Base-by-base conservation (phyloP, 1,140 invertebrate species). In the Tetramorium alpestre region DNA sequence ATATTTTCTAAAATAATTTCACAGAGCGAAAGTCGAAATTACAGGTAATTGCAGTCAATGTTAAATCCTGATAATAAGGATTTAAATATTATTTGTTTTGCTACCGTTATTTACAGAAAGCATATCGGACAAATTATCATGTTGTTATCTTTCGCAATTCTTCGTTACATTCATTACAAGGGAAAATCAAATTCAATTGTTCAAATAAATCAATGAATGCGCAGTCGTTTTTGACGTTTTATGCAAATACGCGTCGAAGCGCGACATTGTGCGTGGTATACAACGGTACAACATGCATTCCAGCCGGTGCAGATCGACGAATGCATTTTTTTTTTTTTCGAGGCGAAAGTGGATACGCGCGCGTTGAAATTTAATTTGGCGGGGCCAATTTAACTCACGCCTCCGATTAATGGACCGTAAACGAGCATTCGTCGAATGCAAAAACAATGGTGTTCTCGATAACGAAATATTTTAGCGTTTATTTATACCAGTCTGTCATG, bases 381-480 rank as follows among this genome's bases (percentile, higher is more conserved):
- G 13, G 13, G 54, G 54, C 80, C 51, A 44, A 60, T 84, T 84
- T 84, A 73, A 84, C 80, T 60, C 44, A 18, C 69, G 41, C 80
- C 69, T 75, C 69, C 56, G 62, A 84, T 84, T 84, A 84, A 84
- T 84, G 69, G 80, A 72, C 69, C 80, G 69, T 84, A 84, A 84
- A 84, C 80, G 80, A 25, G 54, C 80, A 33, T 75, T 62, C 54
- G 67, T 33, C 67, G 80, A 84, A 75, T 73, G 80, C 41, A 60
- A 75, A 73, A 84, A 84, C 80, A 84, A 84, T 84, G 22, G 54
- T n/a, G 54, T 75, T 84, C 41, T 62, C 80, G 80, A 75, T 84
- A 84, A 84, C 80, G 80, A 84, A 84, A 84, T 84, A 75, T 84
- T 84, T 84, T 75, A 73, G 41, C 80, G 80, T 84, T 84, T 84